phyloP scores from a whole-genome alignment of 2,797 vertebrate species.

The Bradypodion pumilum region DNA sequence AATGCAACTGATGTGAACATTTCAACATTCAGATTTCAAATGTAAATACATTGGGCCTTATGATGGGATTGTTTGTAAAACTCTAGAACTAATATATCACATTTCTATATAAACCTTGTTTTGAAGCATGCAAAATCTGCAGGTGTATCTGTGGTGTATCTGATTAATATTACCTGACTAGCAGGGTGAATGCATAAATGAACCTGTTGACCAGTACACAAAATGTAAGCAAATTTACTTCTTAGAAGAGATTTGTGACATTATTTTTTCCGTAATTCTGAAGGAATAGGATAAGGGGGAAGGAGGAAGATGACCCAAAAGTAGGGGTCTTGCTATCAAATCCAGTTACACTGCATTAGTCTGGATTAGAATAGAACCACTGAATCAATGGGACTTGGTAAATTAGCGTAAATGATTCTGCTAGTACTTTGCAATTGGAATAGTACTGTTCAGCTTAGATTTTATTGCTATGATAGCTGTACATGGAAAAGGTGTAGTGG shows the following conservation, averaged over 20 bases:
- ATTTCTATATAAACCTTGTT: slow-evolving; percentile 33
- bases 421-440: too few relatives aligned
- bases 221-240: slow-evolving; percentile 3
- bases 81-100: slow-evolving; percentile 36
- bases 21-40: slow-evolving; percentile 59
- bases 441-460: too few relatives aligned
- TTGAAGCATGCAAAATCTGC: slow-evolving; percentile 19
- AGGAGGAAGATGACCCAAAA: background rate
- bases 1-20: slow-evolving; percentile 52
- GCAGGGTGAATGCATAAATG: slow-evolving; percentile 21
- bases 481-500: too few relatives aligned
- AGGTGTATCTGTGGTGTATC: background rate
- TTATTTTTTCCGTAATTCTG: background rate
- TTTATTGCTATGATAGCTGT: too few relatives aligned
- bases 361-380: too few relatives aligned
- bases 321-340: background rate
- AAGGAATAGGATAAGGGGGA: background rate
- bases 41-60: slow-evolving; percentile 62
- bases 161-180: slow-evolving; percentile 27
- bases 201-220: slow-evolving; percentile 31
- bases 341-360: too few relatives aligned
- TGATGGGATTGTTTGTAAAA: slow-evolving; percentile 40
- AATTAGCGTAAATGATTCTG: too few relatives aligned
- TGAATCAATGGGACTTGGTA: too few relatives aligned
- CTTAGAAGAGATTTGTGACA: background rate